Conservation (phyloP, 1,140 invertebrate genomes). For the Mya arenaria region DNA sequence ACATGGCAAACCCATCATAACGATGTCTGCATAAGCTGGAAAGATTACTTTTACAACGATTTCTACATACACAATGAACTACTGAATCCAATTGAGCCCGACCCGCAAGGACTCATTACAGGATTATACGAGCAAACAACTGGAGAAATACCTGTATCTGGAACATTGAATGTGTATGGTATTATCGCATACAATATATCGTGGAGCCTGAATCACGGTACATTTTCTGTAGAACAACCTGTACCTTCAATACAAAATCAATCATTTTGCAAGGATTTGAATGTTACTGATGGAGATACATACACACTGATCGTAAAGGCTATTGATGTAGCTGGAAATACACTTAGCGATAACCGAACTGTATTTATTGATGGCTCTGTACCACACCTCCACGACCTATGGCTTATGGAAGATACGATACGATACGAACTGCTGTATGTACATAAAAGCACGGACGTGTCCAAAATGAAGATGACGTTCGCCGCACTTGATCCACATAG, state of each 20-base stretch:
- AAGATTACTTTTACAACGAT: slow-evolving; percentile 6
- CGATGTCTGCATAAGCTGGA: slow-evolving; percentile 17
- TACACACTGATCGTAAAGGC: slow-evolving; percentile 47
- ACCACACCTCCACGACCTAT: slow-evolving; percentile 52
- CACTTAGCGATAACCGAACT: slow-evolving; percentile 36
- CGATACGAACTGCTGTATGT: slow-evolving; percentile 53
- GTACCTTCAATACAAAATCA: slow-evolving; percentile 30
- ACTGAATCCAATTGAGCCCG: slow-evolving; percentile 39
- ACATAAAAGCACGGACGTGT: slow-evolving; percentile 62
- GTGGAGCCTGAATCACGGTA: not conserved
- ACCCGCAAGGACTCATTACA: slow-evolving; percentile 24
- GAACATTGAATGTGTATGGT: slow-evolving; percentile 63
- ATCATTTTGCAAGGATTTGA: slow-evolving; percentile 12
- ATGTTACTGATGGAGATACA: slow-evolving; percentile 59
- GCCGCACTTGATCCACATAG: slow-evolving; percentile 63
- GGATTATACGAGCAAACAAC: slow-evolving; percentile 60
- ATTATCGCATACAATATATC: slow-evolving; percentile 35
- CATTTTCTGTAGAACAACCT: not conserved
- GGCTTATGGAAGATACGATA: slow-evolving; percentile 49
- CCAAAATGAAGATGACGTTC: slow-evolving; percentile 62
- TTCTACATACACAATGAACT: slow-evolving; percentile 34
- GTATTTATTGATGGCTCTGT: slow-evolving; percentile 56
- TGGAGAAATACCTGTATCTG: slow-evolving; percentile 55
- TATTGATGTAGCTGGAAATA: slow-evolving; percentile 55
- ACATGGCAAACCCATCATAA: slow-evolving; percentile 25